Percentiles rank a stretch among this genome's conserved stretches.
Evolutionary conservation across 1,140 invertebrate genomes (phyloP).

Genomic region (Cyrtorhinus lividipennis): DNA sequence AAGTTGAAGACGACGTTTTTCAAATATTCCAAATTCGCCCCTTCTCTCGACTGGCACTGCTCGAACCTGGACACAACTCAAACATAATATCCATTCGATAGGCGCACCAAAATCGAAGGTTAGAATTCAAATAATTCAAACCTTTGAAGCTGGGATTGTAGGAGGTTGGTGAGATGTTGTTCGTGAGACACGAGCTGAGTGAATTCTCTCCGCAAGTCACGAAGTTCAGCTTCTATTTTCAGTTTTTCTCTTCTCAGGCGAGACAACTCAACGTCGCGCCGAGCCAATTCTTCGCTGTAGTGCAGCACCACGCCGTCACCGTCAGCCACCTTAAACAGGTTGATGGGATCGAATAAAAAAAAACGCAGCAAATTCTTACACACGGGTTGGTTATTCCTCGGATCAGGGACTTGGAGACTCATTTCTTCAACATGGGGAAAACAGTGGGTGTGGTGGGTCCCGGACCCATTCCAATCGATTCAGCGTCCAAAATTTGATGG

Average conservation of each 20-base stretch:
- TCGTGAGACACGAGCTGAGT: not conserved
- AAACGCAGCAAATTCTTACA: too few species aligned
- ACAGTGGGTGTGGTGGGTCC: too few species aligned
- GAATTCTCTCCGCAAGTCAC: constrained; percentile 43
- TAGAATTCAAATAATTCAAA: constrained; percentile 23
- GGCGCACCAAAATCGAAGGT: too few species aligned
- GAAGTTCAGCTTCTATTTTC: constrained; percentile 47
- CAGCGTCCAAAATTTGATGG: too few species aligned
- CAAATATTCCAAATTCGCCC: constrained; percentile 75
- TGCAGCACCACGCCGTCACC: constrained; percentile 47
- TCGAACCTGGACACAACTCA: constrained; percentile 40
- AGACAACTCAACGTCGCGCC: constrained; percentile 64
- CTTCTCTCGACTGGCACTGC: constrained; percentile 60
- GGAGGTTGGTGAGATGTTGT: constrained; percentile 20
- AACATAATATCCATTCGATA: not conserved
- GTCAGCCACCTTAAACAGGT: constrained; percentile 14
- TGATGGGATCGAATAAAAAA: too few species aligned
- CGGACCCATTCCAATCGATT: too few species aligned
- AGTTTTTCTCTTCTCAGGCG: constrained; percentile 54
- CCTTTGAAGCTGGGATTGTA: constrained; percentile 46
- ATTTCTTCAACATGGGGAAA: too few species aligned
- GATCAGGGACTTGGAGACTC: too few species aligned
- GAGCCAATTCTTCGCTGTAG: constrained; percentile 66
- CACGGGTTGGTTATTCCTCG: too few species aligned
- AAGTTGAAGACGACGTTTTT: constrained; percentile 81